Conservation (phyloP, 2,888 invertebrate genomes). For the Amphipyra berbera region DNA sequence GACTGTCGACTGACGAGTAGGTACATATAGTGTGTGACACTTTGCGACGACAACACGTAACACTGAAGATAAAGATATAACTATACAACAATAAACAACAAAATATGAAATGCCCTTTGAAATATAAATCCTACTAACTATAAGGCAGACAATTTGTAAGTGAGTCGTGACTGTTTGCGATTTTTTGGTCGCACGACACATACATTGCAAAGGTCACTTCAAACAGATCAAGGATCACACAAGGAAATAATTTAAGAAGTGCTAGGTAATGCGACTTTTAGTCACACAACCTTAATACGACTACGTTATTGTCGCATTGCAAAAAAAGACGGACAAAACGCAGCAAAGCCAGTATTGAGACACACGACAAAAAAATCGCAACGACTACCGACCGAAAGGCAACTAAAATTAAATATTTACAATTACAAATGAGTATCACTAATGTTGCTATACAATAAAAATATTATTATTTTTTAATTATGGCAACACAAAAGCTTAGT, state of each 20-base stretch:
- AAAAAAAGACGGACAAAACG: conserved; percentile 26
- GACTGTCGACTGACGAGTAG: background rate
- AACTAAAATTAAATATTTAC: conserved; percentile 60
- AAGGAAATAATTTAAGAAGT: background rate
- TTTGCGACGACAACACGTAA: conserved; percentile 29
- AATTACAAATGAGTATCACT: conserved; percentile 68
- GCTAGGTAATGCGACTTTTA: conserved; percentile 7
- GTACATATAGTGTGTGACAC: background rate
- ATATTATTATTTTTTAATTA: conserved; percentile 54
- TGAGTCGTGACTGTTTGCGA: conserved; percentile 24
- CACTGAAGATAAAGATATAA: conserved; percentile 31
- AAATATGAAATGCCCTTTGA: conserved; percentile 47
- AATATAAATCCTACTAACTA: conserved; percentile 33
- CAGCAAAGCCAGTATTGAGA: conserved; percentile 3
- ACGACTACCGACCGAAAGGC: conserved; percentile 34
- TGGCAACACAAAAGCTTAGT: conserved; percentile 63
- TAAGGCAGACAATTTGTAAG: conserved; percentile 50
- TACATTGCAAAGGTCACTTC: background rate
- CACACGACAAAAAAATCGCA: conserved; percentile 49
- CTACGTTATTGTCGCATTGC: conserved; percentile 2
- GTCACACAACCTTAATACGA: background rate
- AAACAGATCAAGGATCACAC: no score
- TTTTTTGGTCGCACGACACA: conserved; percentile 38
- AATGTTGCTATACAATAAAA: conserved; percentile 56
- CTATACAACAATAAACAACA: conserved; percentile 48